phyloP scores from a whole-genome alignment of 2,113 vertebrate species.

The Sinocyclocheilus maitianheensis region DNA sequence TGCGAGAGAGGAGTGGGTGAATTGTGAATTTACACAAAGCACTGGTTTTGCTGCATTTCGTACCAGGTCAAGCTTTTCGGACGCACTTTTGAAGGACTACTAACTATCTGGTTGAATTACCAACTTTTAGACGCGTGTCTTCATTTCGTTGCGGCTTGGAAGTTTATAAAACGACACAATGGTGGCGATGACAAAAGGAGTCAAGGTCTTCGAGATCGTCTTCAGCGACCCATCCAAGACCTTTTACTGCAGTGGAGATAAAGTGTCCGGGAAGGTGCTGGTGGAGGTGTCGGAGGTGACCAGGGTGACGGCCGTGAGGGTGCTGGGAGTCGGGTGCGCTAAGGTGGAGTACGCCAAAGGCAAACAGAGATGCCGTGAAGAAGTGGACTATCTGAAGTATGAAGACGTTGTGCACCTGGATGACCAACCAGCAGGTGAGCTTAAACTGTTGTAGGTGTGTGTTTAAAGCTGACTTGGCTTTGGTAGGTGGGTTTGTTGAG shows the following conservation, averaged over 20 bases:
- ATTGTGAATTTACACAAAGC: not conserved
- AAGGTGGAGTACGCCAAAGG: constrained; percentile 81
- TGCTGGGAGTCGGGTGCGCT: constrained; percentile 81
- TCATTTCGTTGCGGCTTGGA: not conserved
- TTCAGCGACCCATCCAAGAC: constrained; percentile 79
- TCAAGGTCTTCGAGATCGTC: constrained; percentile 74
- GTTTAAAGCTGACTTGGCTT: not conserved
- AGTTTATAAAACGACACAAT: constrained; percentile 27
- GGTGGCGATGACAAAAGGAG: constrained; percentile 79
- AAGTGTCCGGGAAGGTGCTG: constrained; percentile 76
- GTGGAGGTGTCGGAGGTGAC: constrained; percentile 81
- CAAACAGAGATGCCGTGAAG: constrained; percentile 78
- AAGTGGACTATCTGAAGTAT: constrained; percentile 79
- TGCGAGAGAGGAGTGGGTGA: not conserved
- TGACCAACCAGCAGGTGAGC: constrained; percentile 75
- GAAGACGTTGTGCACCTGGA: constrained; percentile 76
- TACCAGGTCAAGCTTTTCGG: too few species aligned
- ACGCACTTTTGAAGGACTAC: not conserved
- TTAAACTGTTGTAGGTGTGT: not conserved
- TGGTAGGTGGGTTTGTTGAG: not conserved
- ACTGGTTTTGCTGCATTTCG: not conserved
- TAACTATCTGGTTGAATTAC: not conserved
- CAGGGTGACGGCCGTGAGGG: constrained; percentile 69
- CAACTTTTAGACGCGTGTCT: not conserved
- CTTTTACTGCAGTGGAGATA: constrained; percentile 79